Percentiles rank a stretch among this genome's conserved stretches.
Conservation (phyloP, 2,888 invertebrate genomes). For the Neocrepidodera transversa region DNA sequence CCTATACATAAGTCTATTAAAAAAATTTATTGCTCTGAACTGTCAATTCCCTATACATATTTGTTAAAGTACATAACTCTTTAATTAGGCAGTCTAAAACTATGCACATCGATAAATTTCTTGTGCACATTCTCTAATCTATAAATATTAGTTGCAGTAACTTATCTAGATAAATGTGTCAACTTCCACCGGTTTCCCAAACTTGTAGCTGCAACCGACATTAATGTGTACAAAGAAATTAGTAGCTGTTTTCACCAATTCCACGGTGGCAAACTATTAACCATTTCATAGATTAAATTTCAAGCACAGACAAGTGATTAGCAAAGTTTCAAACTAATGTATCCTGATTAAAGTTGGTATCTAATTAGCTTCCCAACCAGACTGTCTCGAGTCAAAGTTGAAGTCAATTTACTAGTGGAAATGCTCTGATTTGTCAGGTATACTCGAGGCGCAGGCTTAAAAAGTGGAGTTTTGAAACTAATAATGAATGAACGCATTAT, state of each 20-base stretch:
- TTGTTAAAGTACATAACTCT: no score
- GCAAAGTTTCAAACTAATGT: slow-evolving; percentile 33
- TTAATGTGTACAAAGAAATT: not conserved
- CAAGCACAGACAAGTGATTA: slow-evolving; percentile 26
- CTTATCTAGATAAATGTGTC: not conserved
- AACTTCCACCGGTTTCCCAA: not conserved
- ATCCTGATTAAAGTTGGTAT: slow-evolving; percentile 22
- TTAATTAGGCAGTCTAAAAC: no score
- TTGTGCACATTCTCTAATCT: no score
- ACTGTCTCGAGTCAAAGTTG: slow-evolving; percentile 22
- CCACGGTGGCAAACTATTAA: slow-evolving; percentile 21
- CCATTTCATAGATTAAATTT: slow-evolving; percentile 24
- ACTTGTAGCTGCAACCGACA: not conserved
- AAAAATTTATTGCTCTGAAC: no score
- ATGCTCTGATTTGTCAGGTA: slow-evolving; percentile 4
- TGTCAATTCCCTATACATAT: no score
- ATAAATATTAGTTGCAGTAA: no score
- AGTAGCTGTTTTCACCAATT: slow-evolving; percentile 13
- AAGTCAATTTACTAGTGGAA: slow-evolving; percentile 23
- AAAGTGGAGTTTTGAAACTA: no score
- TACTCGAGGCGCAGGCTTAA: no score
- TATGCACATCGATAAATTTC: no score
- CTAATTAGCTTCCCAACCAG: slow-evolving; percentile 27
- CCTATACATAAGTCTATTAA: no score
- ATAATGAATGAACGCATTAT: no score